Percentiles rank a stretch among this genome's conserved stretches.
These are phyloP conservation scores for Hypotaenidia philippensis DNA, from an alignment of 2,797 vertebrate species.

Conservation along the genomic window DNA sequence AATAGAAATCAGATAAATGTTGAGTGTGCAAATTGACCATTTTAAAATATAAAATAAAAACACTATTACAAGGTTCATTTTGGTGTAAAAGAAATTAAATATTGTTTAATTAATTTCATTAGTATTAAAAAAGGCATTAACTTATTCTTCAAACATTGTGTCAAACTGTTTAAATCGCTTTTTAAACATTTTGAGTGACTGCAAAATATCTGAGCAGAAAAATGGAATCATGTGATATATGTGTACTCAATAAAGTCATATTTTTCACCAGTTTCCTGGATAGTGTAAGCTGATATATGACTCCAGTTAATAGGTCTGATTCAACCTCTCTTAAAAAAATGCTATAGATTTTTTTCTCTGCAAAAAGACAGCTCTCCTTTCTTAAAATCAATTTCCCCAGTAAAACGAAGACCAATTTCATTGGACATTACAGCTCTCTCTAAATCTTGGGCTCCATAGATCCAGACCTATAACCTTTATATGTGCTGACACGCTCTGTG, in stretches of 20 bases:
- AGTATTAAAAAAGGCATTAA: background rate
- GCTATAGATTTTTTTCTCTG: background rate
- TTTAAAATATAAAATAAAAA: background rate
- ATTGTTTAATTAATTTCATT: background rate
- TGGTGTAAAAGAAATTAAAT: background rate
- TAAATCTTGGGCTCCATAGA: background rate
- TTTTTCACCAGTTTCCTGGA: background rate
- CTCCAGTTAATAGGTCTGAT: background rate
- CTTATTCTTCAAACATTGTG: background rate
- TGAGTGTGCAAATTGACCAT: background rate
- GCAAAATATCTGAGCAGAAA: background rate
- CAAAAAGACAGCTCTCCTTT: background rate
- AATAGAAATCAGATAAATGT: background rate
- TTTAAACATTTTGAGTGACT: background rate
- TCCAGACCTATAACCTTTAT: background rate
- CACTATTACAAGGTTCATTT: background rate
- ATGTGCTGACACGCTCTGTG: background rate
- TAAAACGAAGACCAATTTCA: slow-evolving; percentile 3
- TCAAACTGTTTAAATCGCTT: background rate
- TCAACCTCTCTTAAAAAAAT: background rate
- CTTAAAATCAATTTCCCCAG: background rate
- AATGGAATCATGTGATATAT: background rate
- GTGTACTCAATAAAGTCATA: background rate
- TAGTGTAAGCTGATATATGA: background rate
- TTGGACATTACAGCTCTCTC: background rate